These are phyloP conservation scores for Diabrotica balteata DNA, from an alignment of 2,888 invertebrate genomes.

Conservation along the genomic window DNA sequence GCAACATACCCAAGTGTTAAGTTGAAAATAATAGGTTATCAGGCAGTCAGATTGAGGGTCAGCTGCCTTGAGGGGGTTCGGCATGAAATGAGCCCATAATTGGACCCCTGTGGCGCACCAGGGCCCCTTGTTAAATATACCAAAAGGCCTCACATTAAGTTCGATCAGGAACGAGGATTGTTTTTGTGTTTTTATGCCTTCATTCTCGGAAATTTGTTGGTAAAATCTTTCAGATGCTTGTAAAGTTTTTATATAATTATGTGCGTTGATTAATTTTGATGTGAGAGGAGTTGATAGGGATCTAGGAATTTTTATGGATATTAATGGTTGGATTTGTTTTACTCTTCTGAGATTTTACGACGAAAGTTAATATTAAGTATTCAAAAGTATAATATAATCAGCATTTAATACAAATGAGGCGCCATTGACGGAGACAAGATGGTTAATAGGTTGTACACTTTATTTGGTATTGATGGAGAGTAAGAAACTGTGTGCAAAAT, in stretches of 20 bases:
- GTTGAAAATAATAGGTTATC: constrained; percentile 53
- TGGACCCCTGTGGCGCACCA: constrained; percentile 56
- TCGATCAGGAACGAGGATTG: neutral
- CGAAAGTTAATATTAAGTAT: too few species aligned
- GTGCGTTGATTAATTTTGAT: constrained; percentile 24
- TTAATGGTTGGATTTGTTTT: neutral
- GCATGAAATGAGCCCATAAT: constrained; percentile 59
- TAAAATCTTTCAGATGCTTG: constrained; percentile 4
- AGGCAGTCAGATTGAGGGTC: constrained; percentile 43
- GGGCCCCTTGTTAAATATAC: constrained; percentile 47
- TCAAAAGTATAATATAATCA: too few species aligned
- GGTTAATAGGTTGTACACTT: too few species aligned
- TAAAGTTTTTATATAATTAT: constrained; percentile 12
- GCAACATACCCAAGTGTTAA: constrained; percentile 47
- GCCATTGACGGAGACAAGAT: too few species aligned
- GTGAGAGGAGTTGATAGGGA: constrained; percentile 5
- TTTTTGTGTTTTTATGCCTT: constrained; percentile 14
- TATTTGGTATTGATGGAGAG: too few species aligned
- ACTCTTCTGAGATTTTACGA: neutral
- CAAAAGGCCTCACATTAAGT: constrained; percentile 11
- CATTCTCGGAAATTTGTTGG: constrained; percentile 17
- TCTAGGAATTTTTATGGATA: constrained; percentile 17
- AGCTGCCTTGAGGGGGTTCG: constrained; percentile 47
- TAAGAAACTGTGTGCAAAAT: too few species aligned
- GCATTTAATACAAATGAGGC: too few species aligned